Conservation (phyloP, 2,113 vertebrate genomes). For the Eidolon helvum region DNA sequence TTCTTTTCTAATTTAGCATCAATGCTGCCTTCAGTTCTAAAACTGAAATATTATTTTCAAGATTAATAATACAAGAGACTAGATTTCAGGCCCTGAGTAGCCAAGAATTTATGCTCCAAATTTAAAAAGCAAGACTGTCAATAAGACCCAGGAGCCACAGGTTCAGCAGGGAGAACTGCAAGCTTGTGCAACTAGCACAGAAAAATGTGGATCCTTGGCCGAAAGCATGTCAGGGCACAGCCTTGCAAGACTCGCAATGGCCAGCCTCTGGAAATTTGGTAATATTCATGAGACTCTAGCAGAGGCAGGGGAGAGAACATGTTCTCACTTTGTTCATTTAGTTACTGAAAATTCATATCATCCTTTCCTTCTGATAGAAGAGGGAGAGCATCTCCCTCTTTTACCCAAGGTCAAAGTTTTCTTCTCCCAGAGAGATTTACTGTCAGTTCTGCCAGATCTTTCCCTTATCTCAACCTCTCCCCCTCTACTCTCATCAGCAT, state of each 20-base stretch:
- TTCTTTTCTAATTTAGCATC: background rate
- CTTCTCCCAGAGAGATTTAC: background rate
- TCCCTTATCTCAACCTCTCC: background rate
- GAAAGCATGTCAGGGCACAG: background rate
- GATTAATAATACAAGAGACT: background rate
- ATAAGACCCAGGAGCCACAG: background rate
- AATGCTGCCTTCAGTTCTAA: background rate
- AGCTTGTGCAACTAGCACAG: background rate
- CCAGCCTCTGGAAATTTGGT: background rate
- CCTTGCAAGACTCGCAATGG: background rate
- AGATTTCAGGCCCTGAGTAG: background rate
- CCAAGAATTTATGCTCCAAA: conserved; percentile 27
- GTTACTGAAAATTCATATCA: background rate
- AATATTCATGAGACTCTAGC: background rate
- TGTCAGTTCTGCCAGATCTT: background rate
- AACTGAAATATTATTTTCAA: conserved; percentile 37
- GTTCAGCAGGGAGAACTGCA: background rate
- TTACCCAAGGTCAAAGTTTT: background rate
- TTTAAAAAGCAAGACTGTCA: conserved; percentile 2
- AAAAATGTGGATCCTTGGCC: background rate
- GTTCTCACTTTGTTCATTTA: background rate
- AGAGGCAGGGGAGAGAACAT: background rate
- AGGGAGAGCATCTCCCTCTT: background rate
- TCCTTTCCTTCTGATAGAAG: background rate
- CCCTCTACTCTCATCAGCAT: background rate